phyloP scores from a whole-genome alignment of 2,113 vertebrate species.

The Ifrita kowaldi region DNA sequence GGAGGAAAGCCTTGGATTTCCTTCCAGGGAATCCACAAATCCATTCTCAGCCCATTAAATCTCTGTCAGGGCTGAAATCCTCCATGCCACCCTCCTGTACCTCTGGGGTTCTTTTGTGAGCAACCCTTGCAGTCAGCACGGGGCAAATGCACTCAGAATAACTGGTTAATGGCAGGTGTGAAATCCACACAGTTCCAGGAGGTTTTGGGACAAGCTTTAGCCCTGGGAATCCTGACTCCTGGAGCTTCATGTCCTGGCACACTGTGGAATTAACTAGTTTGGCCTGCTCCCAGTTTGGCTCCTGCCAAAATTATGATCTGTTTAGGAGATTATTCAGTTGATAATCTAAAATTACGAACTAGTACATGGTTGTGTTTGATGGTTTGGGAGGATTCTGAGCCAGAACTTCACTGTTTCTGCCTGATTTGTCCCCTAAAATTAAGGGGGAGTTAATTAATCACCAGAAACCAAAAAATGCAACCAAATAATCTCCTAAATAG shows the following conservation, averaged over 20 bases:
- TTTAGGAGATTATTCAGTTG: not conserved
- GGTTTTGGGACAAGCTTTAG: not conserved
- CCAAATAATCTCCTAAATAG: not conserved
- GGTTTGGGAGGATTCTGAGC: not conserved
- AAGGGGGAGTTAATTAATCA: not conserved
- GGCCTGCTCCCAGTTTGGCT: not conserved
- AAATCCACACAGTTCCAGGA: not conserved
- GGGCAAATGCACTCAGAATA: conserved; percentile 34
- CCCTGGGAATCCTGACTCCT: conserved; percentile 9
- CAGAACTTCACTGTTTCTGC: not conserved
- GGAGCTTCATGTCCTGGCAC: not conserved
- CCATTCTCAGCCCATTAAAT: conserved; percentile 57
- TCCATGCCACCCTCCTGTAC: conserved; percentile 27
- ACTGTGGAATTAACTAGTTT: not conserved
- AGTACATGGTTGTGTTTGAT: not conserved
- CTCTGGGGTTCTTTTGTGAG: conserved; percentile 69
- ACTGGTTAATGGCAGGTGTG: conserved; percentile 56
- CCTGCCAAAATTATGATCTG: not conserved
- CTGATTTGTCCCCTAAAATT: not conserved
- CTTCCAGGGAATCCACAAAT: conserved; percentile 57
- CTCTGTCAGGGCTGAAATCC: conserved; percentile 39
- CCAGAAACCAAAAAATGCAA: not conserved
- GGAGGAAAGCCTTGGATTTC: conserved; percentile 32
- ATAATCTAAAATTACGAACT: not conserved
- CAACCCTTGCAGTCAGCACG: not conserved